Evolutionary conservation across 2,113 vertebrate species (phyloP).

Genomic region (Porphyrio hochstetteri): DNA sequence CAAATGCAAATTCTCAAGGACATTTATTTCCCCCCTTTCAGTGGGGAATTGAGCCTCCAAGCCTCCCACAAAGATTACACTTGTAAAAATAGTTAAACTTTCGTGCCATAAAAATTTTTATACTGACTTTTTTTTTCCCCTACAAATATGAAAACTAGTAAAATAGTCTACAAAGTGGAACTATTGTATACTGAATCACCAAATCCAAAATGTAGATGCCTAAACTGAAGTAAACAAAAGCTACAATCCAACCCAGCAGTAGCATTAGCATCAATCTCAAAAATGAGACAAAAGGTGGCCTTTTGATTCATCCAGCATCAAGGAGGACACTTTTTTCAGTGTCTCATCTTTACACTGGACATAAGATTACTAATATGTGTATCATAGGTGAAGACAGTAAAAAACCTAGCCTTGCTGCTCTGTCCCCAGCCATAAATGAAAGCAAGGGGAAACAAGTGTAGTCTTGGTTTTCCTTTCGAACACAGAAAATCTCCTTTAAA

Average conservation of each 20-base stretch:
- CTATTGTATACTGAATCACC: not conserved
- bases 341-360: not conserved
- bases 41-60: conserved; percentile 29
- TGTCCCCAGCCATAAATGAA: not conserved
- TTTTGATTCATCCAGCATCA: not conserved
- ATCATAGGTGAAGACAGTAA: not conserved
- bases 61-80: conserved; percentile 24
- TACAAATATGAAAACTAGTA: not conserved
- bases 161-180: not conserved
- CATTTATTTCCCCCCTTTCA: conserved; percentile 28
- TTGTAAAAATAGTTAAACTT: conserved; percentile 29
- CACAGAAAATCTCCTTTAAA: not conserved
- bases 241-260: not conserved
- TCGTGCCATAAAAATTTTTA: not conserved
- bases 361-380: not conserved
- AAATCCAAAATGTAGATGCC: not conserved
- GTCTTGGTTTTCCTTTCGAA: not conserved
- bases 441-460: not conserved
- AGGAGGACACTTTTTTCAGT: not conserved
- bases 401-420: not conserved
- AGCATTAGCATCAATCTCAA: not conserved
- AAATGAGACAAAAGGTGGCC: not conserved
- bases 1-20: conserved; percentile 19
- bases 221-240: not conserved
- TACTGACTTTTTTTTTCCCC: not conserved